Conservation (phyloP, 2,113 vertebrate genomes). For the Strix uralensis region DNA sequence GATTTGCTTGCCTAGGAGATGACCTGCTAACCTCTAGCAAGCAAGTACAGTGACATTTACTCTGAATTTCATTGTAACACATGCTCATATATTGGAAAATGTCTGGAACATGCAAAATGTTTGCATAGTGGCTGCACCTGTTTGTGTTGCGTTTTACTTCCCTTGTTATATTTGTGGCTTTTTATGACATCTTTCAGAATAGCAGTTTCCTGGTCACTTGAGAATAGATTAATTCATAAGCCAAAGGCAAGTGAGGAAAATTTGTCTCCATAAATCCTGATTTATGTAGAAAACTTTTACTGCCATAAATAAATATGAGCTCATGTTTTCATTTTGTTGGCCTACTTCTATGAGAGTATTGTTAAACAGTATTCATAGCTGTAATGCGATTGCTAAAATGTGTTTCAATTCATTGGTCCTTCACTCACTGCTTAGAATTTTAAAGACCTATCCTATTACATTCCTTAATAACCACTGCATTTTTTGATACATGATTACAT, state of each 20-base stretch:
- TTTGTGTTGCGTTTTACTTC: not conserved
- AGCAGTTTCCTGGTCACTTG: not conserved
- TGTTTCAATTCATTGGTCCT: not conserved
- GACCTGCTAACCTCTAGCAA: not conserved
- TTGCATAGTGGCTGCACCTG: not conserved
- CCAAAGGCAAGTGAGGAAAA: not conserved
- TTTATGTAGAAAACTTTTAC: not conserved
- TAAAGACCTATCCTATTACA: not conserved
- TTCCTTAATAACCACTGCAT: fast-evolving
- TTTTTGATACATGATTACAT: not conserved
- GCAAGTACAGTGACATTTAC: not conserved
- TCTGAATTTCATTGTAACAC: not conserved
- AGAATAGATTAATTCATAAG: not conserved
- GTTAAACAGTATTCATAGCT: not conserved
- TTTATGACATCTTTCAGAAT: not conserved
- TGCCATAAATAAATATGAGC: not conserved
- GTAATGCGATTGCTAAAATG: not conserved
- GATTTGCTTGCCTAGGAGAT: not conserved
- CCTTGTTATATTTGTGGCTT: not conserved
- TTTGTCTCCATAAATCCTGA: not conserved
- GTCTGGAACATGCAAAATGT: not conserved
- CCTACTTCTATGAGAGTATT: not conserved
- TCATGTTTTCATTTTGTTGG: not conserved
- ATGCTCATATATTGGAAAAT: not conserved
- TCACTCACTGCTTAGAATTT: not conserved